Evolutionary conservation across 2,113 vertebrate species (phyloP), one percentile per base, ranked within the genome.

Genomic region (Perognathus longimembris): DNA sequence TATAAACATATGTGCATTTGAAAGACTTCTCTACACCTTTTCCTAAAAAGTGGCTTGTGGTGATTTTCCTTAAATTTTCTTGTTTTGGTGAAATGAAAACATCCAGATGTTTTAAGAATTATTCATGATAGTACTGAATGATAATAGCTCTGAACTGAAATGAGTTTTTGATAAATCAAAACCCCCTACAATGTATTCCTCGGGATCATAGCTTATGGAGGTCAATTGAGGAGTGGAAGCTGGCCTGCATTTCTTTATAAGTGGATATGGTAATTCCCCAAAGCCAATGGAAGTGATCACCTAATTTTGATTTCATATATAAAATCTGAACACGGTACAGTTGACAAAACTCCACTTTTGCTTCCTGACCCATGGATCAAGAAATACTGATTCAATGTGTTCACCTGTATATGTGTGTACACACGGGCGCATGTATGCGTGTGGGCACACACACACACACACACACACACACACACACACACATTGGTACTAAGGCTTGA

Each of bases 81-180:
- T 88, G 6, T 30, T 92, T 71, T 92, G 30, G 32, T 75, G 24
- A 85, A 67, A 74, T 21, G 57, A 7, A 88, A 87, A 66, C 84
- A 63, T 78, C 17, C 5, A 88, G 24, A 81, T 8, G 8, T 74
- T 83, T 88, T 6, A 87, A 75, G 7, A 73, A 57, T 88, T 75
- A 21, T 54, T 70, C 30, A 74, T 70, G 76, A 34, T 21, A n/a
- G 4, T 18, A 93, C 57, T 90, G 42, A 93, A n/a, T 54, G 40
- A 40, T 36, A 73, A 34, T 17, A n/a, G 4, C 21, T 94, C 54
- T 90, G 42, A 93, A n/a, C 9, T 61, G 36, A 63, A 50, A 79
- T 88, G 64, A 74, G 74, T 66, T 90, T 87, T 92, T 93, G 2
- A 83, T 88, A 34, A 54, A 42, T 61, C 32, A 70, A 85, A 70